Base-by-base conservation (phyloP, 2,888 invertebrate species). In the Callimorpha dominula region DNA sequence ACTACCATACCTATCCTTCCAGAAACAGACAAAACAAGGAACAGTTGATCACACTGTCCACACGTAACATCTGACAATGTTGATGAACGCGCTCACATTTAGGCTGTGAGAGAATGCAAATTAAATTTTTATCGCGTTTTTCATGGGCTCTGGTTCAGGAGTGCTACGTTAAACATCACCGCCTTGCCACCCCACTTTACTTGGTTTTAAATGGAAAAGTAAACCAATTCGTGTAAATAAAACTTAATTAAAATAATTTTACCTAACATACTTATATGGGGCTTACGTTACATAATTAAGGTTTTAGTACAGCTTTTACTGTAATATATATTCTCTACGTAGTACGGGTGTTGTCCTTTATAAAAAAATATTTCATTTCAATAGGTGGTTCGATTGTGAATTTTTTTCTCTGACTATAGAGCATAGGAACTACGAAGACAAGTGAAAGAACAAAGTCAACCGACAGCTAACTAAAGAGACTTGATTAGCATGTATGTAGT, bases 131-230 rank as follows among this genome's bases (percentile, higher is more conserved):
- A 65, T 15, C 73, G 81, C 81, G 52, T 72, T 54, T 78, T 84
- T 79, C 75, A 74, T 76, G 76, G 78, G 68, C 76, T 68, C 70
- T 71, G 68, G 72, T 77, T 78, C 81, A 86, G 85, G 85, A 84
- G 76, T 78, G 77, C 78, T 78, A 86, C 85, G 14, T 14, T 87
- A 84, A 85, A 77, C 81, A 77, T 79, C 80, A 75, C 80, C 80
- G 79, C 79, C 81, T 78, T 77, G 64, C 77, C 71, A 77, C 81
- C 75, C 82, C 82, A 78, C 81, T 76, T 74, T 77, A 85, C 83
- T 85, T 83, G 81, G 86, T 85, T 87, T 87, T 88, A 89, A 88
- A 85, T 86, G 84, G 77, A 79, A 85, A 88, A 86, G 83, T 85
- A 82, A 84, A 86, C 82, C 75, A 78, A 74, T 75, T 77, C 77